phyloP scores from a whole-genome alignment of 2,888 invertebrate genomes.

The Halictus ligatus region DNA sequence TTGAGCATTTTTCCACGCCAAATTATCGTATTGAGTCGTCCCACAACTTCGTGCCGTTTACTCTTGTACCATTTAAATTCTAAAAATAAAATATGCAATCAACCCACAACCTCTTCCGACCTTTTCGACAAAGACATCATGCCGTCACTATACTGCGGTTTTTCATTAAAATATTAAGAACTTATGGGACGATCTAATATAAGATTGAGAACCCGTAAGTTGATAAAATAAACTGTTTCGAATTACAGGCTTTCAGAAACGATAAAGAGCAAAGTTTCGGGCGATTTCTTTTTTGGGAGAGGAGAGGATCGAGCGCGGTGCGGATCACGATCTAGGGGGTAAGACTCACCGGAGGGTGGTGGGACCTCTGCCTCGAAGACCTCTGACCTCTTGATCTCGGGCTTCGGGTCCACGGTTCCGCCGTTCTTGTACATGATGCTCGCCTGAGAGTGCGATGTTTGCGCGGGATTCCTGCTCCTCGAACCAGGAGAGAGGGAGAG shows the following conservation, averaged over 20 bases:
- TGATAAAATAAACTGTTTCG: neutral
- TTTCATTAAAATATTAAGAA: too few species aligned
- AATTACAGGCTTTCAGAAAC: neutral
- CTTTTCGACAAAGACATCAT: too few species aligned
- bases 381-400: conserved; percentile 70
- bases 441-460: neutral
- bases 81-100: too few species aligned
- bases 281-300: neutral
- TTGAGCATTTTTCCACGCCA: neutral
- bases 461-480: neutral
- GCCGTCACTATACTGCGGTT: too few species aligned
- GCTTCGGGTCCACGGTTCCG: conserved; percentile 66
- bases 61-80: too few species aligned
- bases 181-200: too few species aligned
- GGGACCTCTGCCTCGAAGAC: conserved; percentile 70
- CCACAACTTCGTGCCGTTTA: too few species aligned
- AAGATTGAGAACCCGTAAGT: neutral
- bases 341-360: conserved; percentile 69
- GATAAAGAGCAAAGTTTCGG: neutral
- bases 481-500: neutral
- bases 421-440: conserved; percentile 75
- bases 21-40: neutral
- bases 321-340: neutral
- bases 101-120: too few species aligned
- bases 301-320: neutral